Evolutionary conservation across 2,113 vertebrate species (phyloP).

Genomic region (Ptychochromis oligacanthus): DNA sequence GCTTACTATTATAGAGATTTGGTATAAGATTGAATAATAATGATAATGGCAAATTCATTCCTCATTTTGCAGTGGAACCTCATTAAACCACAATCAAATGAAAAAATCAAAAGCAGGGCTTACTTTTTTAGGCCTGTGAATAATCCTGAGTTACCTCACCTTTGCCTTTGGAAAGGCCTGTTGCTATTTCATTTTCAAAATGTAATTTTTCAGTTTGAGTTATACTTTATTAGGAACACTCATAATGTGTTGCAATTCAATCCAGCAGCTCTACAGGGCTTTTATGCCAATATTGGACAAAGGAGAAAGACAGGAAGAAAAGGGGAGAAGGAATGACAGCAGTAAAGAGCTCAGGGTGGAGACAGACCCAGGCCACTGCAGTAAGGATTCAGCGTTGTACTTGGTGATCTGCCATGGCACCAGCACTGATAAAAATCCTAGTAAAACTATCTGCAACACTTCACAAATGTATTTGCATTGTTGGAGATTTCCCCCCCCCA

Average conservation of each 20-base stretch:
- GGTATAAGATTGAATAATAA: neutral
- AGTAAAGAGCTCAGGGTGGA: neutral
- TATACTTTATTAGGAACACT: neutral
- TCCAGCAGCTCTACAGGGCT: neutral
- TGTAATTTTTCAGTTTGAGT: neutral
- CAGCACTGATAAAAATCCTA: neutral
- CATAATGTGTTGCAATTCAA: neutral
- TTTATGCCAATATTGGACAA: neutral
- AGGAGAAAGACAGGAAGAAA: neutral
- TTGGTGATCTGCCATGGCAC: neutral
- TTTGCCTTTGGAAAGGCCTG: neutral
- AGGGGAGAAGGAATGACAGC: neutral
- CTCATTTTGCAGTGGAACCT: fast-evolving
- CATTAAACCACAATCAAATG: neutral
- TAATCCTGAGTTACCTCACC: neutral
- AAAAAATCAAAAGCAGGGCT: neutral
- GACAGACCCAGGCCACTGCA: neutral
- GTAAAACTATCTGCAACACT: neutral
- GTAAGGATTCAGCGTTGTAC: neutral
- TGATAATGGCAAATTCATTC: neutral
- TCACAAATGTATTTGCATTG: neutral
- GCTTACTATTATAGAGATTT: constrained; percentile 1
- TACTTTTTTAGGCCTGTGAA: neutral
- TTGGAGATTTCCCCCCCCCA: neutral
- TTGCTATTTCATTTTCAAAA: neutral